Evolutionary conservation across 1,140 invertebrate species (phyloP).

Genomic region (Cephus cinctus): DNA sequence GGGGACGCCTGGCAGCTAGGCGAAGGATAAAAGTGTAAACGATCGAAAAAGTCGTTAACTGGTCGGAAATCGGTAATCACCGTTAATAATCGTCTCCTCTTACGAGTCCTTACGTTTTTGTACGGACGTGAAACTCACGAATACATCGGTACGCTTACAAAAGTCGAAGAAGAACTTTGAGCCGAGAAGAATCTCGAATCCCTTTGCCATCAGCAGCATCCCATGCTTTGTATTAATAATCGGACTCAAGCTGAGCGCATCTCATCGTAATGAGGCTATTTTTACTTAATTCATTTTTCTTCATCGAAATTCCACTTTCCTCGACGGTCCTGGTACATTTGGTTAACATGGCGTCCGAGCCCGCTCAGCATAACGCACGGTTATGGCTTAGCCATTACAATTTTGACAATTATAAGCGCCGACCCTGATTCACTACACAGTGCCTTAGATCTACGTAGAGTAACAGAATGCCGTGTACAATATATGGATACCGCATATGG

Average conservation of each 20-base stretch:
- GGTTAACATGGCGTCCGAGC: no score
- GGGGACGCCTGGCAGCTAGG: constrained; percentile 15
- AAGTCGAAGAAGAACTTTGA: constrained; percentile 7
- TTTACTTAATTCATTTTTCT: no score
- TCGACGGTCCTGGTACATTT: no score
- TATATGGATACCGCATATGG: no score
- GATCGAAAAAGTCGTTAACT: constrained; percentile 52
- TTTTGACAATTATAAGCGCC: no score
- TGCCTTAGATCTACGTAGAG: no score
- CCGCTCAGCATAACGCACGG: no score
- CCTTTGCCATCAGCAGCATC: constrained; percentile 14
- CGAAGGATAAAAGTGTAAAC: constrained; percentile 31
- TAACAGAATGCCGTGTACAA: no score
- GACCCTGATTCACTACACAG: no score
- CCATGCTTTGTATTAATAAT: constrained; percentile 16
- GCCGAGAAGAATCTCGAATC: constrained; percentile 16
- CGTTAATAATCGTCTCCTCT: constrained; percentile 44
- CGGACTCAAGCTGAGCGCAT: constrained; percentile 36
- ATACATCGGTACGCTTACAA: constrained; percentile 13
- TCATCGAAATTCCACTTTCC: no score
- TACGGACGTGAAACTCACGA: constrained; percentile 15
- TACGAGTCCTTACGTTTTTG: constrained; percentile 41
- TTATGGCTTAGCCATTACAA: no score
- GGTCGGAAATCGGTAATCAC: constrained; percentile 49
- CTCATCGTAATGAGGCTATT: constrained; percentile 29